Evolutionary conservation across 2,888 invertebrate species (phyloP), one percentile per base, ranked within the genome.

Genomic region (Hemithea aestivaria): DNA sequence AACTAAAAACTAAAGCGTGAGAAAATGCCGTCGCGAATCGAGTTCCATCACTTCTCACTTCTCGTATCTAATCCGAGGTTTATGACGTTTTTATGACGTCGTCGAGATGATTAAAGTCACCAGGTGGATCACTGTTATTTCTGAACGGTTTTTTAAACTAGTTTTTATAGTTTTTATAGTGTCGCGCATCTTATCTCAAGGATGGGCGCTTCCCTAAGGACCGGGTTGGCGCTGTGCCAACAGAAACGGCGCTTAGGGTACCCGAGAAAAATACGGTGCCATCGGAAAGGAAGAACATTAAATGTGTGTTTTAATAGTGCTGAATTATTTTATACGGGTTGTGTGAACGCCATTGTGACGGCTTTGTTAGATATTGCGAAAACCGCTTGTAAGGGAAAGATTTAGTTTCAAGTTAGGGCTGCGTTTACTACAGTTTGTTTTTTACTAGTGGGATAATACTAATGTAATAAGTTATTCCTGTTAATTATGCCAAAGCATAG

Each of bases 31-130:
- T 16, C 2, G 5, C 16, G 2, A 16, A 16, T 16, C 16, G 16
- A 16, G 16, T 16, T 16, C 16, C 5, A 16, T 16, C 5, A 16
- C 3, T 4, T 16, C 3, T 4, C 5, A 16, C 5, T 16, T 16
- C 16, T 16, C 5, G 31, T 11, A 31, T 45, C 27, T 44, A 36
- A 36, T 35, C 28, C 23, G 27, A 36, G 38, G n/a, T 36, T 39
- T 36, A 44, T 38, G 40, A 36, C 34, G 27, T 8, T 34, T 43
- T 35, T 37, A 34, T 33, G 39, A 40, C 27, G 40, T 22, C 20
- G 21, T 12, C 33, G n/a, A 32, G 20, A 46, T 46, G 46, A 49
- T 46, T 44, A 41, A 46, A 40, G 5, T 20, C 24, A 32, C 43
- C 43, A 44, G 43, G 41, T 50, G 42, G 24, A 37, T 23, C 10